Base-by-base conservation (phyloP, 2,797 vertebrate genomes). In the Schizopygopsis malacanthus region DNA sequence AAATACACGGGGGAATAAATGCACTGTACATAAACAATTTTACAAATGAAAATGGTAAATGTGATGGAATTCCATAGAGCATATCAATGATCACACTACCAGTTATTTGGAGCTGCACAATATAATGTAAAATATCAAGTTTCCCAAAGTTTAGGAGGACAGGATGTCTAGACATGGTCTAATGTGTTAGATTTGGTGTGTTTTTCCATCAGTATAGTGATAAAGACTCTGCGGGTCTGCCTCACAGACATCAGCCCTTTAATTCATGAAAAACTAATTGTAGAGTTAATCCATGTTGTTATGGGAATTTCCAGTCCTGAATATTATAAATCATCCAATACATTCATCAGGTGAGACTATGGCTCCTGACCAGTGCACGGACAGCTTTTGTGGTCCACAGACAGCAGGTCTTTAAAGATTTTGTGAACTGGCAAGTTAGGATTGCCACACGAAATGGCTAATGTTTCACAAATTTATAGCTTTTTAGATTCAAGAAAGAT, bases 301-400 rank as follows among this genome's bases (percentile, higher is more conserved):
- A 20, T 82, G 87, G 90, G 91, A 93, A 90, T 93, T 90, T 91
- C 91, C 92, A 89, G 92, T 93, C 91, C 90, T 90, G 87, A 89
- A 93, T 82, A 70, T 45, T 63, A 33, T 37, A 80, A 67, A n/a
- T 80, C 41, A 82, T 33, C 43, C 52, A 63, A 76, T 71, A 45
- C 61, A 83, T 81, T 95, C 93, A 95, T 95, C 93, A 93, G 92
- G 92, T 91, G 91, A 92, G 89, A 89, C 93, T 93, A 91, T 86
- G 91, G 92, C 92, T 93, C 92, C 92, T 92, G 90, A 92, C 90
- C 92, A 94, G 92, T 82, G 91, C 85, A 83, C 91, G 92, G 92
- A 92, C 91, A 91, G 91, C 91, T 94, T 93, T 93, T 92, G 89
- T 90, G 93, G 92, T 89, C 84, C 90, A 90, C 25, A 87, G 90